These are phyloP conservation scores for Chiloscyllium punctatum DNA, from an alignment of 2,797 vertebrate genomes.

Conservation along the genomic window DNA sequence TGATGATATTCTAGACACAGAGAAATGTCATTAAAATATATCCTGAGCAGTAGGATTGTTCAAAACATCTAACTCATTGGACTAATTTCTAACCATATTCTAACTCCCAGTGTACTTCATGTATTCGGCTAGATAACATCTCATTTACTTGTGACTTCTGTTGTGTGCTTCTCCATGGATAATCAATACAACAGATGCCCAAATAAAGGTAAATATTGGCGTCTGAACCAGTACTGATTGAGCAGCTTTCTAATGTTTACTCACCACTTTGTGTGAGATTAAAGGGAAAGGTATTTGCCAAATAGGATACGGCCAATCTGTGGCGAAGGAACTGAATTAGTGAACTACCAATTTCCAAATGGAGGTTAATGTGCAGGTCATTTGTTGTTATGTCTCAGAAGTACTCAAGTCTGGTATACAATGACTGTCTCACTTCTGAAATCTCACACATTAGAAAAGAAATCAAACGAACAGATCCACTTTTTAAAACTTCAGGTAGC, in stretches of 20 bases:
- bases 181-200: conserved; percentile 48
- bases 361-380: not conserved
- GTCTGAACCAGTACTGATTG: conserved; percentile 54
- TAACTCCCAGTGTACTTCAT: conserved; percentile 50
- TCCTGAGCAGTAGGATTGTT: not conserved
- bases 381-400: not conserved
- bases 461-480: not conserved
- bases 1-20: not conserved
- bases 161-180: not conserved
- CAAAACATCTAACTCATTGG: conserved; percentile 41
- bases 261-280: conserved; percentile 52
- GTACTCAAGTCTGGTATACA: not conserved
- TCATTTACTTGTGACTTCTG: conserved; percentile 39
- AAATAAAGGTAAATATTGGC: conserved; percentile 54
- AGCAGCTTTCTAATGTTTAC: conserved; percentile 61
- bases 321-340: not conserved
- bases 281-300: conserved; percentile 58
- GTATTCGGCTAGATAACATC: not conserved
- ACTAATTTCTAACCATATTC: conserved; percentile 48
- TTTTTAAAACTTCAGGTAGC: not conserved
- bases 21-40: not conserved
- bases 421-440: not conserved
- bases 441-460: not conserved
- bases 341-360: not conserved
- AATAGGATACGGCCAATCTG: conserved; percentile 42